phyloP scores from a whole-genome alignment of 2,113 vertebrate species.

The Oncorhynchus nerka region DNA sequence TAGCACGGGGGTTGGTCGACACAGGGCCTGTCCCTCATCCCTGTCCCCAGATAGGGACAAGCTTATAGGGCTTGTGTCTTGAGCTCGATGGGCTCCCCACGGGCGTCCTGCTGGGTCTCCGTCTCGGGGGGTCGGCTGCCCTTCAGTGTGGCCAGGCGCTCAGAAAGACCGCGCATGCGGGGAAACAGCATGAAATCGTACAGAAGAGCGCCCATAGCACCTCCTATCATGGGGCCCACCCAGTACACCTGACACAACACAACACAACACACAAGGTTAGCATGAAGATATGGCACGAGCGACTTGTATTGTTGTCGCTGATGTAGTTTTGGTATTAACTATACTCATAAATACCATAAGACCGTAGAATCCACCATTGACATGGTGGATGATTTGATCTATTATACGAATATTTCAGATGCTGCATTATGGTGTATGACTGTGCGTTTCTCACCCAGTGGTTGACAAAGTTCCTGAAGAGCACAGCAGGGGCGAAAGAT shows the following conservation, averaged over 20 bases:
- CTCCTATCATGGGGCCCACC: constrained; percentile 90
- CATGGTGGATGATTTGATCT: too few relatives aligned
- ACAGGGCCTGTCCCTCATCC: constrained; percentile 57
- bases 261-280: constrained; percentile 27
- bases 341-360: too few relatives aligned
- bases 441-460: constrained; percentile 84
- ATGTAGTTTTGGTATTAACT: too few relatives aligned
- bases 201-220: constrained; percentile 80
- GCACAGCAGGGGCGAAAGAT: constrained; percentile 89
- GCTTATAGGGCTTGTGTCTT: constrained; percentile 89
- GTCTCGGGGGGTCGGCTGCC: constrained; percentile 77
- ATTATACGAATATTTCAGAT: not conserved
- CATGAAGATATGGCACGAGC: too few relatives aligned
- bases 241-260: constrained; percentile 83
- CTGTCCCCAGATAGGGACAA: constrained; percentile 23
- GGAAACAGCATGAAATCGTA: constrained; percentile 93
- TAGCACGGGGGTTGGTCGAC: constrained; percentile 40
- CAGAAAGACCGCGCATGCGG: constrained; percentile 83
- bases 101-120: constrained; percentile 77
- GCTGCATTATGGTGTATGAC: not conserved
- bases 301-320: too few relatives aligned
- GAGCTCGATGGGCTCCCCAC: constrained; percentile 85
- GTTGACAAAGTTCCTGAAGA: constrained; percentile 91
- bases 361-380: too few relatives aligned
- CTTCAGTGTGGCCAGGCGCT: constrained; percentile 88